These are phyloP conservation scores for Apostichopus californicus DNA, from an alignment of 35 echinoderm and acorn worm genomes.

Conservation along the genomic window DNA sequence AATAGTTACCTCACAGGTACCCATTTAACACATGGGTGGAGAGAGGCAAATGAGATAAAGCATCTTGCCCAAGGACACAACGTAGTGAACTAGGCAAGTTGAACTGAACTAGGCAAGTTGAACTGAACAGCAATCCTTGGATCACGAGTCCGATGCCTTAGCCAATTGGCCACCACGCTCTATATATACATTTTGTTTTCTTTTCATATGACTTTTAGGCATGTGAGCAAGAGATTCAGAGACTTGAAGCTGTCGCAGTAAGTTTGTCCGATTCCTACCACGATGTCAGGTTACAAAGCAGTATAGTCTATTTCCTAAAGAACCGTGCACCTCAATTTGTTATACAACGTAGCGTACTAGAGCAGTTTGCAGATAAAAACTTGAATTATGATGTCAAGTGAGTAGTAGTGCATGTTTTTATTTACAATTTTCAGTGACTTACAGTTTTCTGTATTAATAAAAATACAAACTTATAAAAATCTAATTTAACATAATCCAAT, in stretches of 20 bases:
- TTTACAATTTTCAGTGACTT: no score
- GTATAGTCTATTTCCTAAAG: slow-evolving; percentile 71
- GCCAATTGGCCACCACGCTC: no score
- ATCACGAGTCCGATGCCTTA: no score
- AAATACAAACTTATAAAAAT: neutral
- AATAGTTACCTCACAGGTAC: no score
- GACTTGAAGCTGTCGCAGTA: slow-evolving; percentile 37
- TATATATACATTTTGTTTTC: no score
- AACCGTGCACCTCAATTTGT: slow-evolving; percentile 71
- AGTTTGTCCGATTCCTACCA: neutral
- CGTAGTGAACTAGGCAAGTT: no score
- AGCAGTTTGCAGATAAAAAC: slow-evolving; percentile 81
- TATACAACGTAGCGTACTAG: slow-evolving; percentile 62
- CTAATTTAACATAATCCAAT: neutral
- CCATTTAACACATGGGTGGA: no score
- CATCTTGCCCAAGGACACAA: no score
- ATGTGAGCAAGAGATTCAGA: slow-evolving; percentile 52
- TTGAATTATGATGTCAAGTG: slow-evolving; percentile 74
- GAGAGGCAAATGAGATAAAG: no score
- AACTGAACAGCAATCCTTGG: no score
- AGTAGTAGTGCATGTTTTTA: neutral
- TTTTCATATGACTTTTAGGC: neutral
- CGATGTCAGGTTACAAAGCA: slow-evolving; percentile 70
- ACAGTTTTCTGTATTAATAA: no score
- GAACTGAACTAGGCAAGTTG: no score